Base-by-base conservation (phyloP, 2,113 vertebrate species). In the Phoxinus phoxinus region DNA sequence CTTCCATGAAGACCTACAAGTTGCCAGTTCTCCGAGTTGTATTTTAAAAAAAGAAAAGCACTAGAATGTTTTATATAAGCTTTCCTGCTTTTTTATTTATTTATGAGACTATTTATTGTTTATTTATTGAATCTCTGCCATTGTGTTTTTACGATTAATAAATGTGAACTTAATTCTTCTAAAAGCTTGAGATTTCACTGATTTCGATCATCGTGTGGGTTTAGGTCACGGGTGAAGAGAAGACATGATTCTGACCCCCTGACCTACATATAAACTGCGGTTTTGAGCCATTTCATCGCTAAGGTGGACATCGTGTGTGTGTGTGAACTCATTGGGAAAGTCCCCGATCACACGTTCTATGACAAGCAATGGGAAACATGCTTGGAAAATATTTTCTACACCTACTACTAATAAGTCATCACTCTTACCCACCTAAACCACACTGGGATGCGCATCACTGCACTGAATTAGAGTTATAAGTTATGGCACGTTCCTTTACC, bases 91-190 rank as follows among this genome's bases (percentile, higher is more conserved):
- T 25, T 19, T 86, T 84, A 93, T 82, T 17, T 85, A 93, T 88
- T 48, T 89, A 88, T 86, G 74, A 13, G 46, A 12, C 8, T 92
- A 93, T 95, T 85, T 84, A 89, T 90, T 91, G 84, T 84, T 83
- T 86, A 81, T 25, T 32, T 84, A 88, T 79, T 32, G 7, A 0
- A 41, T 72, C 0, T 9, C 12, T 35, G 19, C 11, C 1, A 67
- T 78, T 78, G 30, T 58, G 65, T 72, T 69, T 69, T 86, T 7
- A 76, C 6, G 6, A 32, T 6, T 9, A 88, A 83, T 73, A 83
- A 76, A 86, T 74, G 78, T 77, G 65, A 74, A 71, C 4, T 21
- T 44, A 46, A 51, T 73, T 51, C 23, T 48, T 88, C 27, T 81
- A 32, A 77, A 82, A 32, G 2, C n/a, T 27, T 37, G 75, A 19